Base-by-base conservation (phyloP, 2,113 vertebrate species). In the Coreoperca whiteheadi region DNA sequence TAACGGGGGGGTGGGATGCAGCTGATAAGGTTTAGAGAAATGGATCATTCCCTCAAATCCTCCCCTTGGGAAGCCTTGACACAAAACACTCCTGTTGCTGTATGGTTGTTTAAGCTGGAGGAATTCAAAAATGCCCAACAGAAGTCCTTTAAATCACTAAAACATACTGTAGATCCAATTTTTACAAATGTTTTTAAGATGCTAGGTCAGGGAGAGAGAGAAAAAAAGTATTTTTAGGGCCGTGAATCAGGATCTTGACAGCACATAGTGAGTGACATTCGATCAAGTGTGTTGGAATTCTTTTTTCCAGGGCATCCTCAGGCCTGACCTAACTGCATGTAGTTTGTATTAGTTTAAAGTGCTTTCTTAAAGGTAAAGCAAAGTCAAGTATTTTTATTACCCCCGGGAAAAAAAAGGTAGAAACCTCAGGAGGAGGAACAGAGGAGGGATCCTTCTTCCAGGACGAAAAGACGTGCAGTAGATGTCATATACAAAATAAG, bases 21-120 rank as follows among this genome's bases (percentile, higher is more conserved):
- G 90, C 92, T 94, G 92, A 95, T 95, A 94, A 86, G 88, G 91
- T 86, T 88, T 87, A 84, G 90, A 93, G 93, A 91, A 91, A 91
- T 87, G 93, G 91, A 94, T 94, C 88, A 92, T 93, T 91, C 81
- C 87, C 79, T 91, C 75, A 91, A 90, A 85, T 83, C 81, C 87
- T 88, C 83, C 87, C 83, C 65, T 76, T 30, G 81, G 82, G 85
- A 84, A 85, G 84, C 63, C 61, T 77, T 76, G 78, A 89, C 86
- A 90, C 70, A 82, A 86, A 87, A 86, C 84, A 79, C 73, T 75
- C 82, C 83, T 84, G 72, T 85, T 85, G 30, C 83, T 74, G 59
- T 82, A 39, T 65, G 56, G 16, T n/a, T 74, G 66, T 84, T 73
- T 57, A 79, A 87, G 20, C 43, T 77, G n/a, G 30, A 74, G 68